These are phyloP conservation scores for Sipha maydis DNA, from an alignment of 2,888 invertebrate genomes.

Conservation along the genomic window DNA sequence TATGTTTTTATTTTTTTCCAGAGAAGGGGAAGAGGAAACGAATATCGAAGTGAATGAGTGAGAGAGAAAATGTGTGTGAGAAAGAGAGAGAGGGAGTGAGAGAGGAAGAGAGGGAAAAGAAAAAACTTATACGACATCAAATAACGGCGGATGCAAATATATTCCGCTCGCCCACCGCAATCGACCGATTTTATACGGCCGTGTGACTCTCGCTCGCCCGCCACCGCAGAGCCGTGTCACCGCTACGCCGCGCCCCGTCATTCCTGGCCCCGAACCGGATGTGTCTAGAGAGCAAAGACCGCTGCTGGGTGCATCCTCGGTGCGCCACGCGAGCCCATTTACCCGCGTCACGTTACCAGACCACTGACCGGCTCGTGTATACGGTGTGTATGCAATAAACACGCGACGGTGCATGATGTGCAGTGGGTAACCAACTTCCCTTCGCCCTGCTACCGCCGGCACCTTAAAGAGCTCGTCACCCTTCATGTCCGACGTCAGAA, in stretches of 20 bases:
- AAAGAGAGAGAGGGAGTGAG: neutral
- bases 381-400: neutral
- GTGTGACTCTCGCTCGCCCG: neutral
- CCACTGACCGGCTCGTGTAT: neutral
- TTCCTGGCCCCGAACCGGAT: conserved; percentile 29
- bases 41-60: neutral
- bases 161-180: conserved; percentile 35
- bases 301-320: conserved; percentile 33
- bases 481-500: too few relatives aligned
- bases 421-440: too few relatives aligned
- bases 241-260: neutral
- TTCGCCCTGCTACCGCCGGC: too few relatives aligned
- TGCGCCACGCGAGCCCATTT: neutral
- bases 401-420: too few relatives aligned
- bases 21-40: neutral
- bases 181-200: conserved; percentile 50
- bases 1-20: conserved; percentile 3
- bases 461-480: too few relatives aligned
- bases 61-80: too few relatives aligned
- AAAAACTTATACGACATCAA: conserved; percentile 19
- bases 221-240: neutral
- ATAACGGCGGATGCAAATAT: conserved; percentile 43
- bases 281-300: conserved; percentile 50
- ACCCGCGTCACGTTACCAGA: neutral
- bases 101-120: neutral